These are phyloP conservation scores for Varroa destructor DNA, from an alignment of 1,140 invertebrate genomes.

Conservation along the genomic window DNA sequence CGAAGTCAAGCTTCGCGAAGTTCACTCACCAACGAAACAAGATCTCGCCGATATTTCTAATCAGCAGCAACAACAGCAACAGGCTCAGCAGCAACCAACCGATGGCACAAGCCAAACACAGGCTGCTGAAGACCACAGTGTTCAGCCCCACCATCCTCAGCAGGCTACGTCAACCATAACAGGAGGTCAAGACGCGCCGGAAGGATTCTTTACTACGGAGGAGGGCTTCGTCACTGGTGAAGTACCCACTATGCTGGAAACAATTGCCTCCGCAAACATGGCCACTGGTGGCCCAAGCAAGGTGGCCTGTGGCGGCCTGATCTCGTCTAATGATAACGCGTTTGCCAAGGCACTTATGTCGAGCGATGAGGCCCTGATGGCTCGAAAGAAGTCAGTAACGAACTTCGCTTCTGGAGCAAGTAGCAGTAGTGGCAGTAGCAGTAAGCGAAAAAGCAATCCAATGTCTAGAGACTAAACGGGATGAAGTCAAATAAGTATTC, in stretches of 20 bases:
- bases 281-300: not conserved
- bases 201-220: constrained; percentile 23
- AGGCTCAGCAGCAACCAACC: not conserved
- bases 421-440: not conserved
- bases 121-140: no score
- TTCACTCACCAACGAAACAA: constrained; percentile 14
- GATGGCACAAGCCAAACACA: not conserved
- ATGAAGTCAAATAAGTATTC: no score
- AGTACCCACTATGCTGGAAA: not conserved
- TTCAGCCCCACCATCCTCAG: no score
- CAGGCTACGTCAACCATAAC: no score
- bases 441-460: constrained; percentile 19
- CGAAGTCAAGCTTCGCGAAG: constrained; percentile 27
- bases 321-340: constrained; percentile 21
- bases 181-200: constrained; percentile 18
- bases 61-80: constrained; percentile 6
- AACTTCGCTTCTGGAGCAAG: no score
- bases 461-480: not conserved
- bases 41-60: constrained; percentile 17
- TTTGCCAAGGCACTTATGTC: constrained; percentile 17
- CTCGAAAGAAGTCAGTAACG: not conserved
- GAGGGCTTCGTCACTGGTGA: constrained; percentile 1
- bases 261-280: not conserved
- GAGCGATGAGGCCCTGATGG: not conserved
- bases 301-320: not conserved